A percentile compares a stretch with the other conserved stretches of the same genome.
Conservation (phyloP, 2,888 invertebrate species). For the Drosophila flavopinicola region DNA sequence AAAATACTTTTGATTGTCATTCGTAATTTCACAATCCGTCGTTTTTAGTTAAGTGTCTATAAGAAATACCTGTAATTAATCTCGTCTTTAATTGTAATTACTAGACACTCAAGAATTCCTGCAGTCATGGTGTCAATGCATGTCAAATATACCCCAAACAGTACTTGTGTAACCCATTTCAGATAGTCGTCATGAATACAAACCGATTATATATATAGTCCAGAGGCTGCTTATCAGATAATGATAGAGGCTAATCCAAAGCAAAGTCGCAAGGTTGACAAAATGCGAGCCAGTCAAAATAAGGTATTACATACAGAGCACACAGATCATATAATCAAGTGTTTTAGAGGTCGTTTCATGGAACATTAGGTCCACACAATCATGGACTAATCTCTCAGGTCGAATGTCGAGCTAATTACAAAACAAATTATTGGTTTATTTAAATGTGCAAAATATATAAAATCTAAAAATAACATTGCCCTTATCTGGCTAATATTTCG, state of each 20-base stretch:
- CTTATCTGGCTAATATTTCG: background rate
- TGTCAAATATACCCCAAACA: background rate
- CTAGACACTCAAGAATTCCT: conserved; percentile 1
- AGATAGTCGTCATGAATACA: background rate
- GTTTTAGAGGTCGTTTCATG: conserved; percentile 77
- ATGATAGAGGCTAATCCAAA: conserved; percentile 31
- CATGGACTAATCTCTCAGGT: conserved; percentile 35
- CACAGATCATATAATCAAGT: conserved; percentile 23
- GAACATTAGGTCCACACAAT: conserved; percentile 52
- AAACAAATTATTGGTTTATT: conserved; percentile 47
- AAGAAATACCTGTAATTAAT: too few species aligned
- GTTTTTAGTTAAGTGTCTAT: too few species aligned
- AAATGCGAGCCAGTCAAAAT: conserved; percentile 11
- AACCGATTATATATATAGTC: conserved; percentile 1
- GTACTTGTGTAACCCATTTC: conserved; percentile 8
- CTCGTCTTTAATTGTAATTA: background rate
- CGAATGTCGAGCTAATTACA: conserved; percentile 20
- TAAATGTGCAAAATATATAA: too few species aligned
- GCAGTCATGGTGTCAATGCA: conserved; percentile 18
- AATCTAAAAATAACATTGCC: conserved; percentile 4
- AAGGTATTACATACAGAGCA: conserved; percentile 17
- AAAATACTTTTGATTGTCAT: too few species aligned
- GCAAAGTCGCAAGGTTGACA: conserved; percentile 15
- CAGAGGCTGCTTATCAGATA: conserved; percentile 33
- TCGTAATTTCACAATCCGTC: too few species aligned